Evolutionary conservation across 64 coral and sea anemone species (phyloP).

Genomic region (Astreopora myriophthalma): DNA sequence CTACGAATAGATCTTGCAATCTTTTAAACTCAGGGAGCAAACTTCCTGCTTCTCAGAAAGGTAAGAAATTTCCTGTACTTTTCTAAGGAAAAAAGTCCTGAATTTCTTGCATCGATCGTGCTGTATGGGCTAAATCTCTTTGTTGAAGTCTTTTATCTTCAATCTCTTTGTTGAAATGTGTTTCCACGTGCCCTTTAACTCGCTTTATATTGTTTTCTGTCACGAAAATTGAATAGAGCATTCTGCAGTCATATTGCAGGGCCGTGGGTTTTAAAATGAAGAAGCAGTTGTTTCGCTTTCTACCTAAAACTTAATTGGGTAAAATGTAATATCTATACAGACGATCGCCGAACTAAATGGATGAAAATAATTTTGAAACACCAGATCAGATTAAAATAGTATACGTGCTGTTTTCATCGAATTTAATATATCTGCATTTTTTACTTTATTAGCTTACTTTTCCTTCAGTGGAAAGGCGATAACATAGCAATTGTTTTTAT

Average conservation of each 20-base stretch:
- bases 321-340: neutral
- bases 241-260: neutral
- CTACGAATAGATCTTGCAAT: neutral
- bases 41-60: neutral
- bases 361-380: neutral
- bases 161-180: neutral
- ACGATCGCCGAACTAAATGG: neutral
- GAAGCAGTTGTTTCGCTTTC: neutral
- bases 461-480: neutral
- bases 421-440: neutral
- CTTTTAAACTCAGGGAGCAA: neutral
- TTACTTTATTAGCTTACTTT: neutral
- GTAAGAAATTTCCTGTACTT: neutral
- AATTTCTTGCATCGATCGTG: neutral
- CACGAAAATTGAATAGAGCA: conserved; percentile 1
- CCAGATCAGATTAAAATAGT: too few species aligned
- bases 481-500: neutral
- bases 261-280: neutral
- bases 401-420: too few species aligned
- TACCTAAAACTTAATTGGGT: neutral
- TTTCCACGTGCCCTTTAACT: conserved; percentile 19
- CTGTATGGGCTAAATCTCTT: neutral
- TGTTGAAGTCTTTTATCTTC: conserved; percentile 1
- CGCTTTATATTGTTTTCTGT: neutral
- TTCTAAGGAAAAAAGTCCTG: neutral